Base-by-base conservation (phyloP, 2,113 vertebrate genomes). In the Silurus glanis region DNA sequence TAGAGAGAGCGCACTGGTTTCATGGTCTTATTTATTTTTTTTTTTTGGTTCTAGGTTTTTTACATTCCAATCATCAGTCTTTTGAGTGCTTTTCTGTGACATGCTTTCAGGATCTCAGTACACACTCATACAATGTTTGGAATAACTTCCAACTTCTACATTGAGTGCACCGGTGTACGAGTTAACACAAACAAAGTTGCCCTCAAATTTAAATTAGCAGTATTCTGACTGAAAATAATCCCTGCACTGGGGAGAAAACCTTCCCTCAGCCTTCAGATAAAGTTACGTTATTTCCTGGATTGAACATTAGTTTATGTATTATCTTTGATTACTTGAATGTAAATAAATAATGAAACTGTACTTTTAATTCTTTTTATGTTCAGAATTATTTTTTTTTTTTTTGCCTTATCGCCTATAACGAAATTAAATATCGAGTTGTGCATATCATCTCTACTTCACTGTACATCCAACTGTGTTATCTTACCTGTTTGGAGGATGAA, bases 401-500 rank as follows among this genome's bases (percentile, higher is more conserved):
- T n/a, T n/a, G n/a, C n/a, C n/a, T n/a, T n/a, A n/a, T n/a, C n/a
- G n/a, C n/a, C n/a, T n/a, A n/a, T n/a, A n/a, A n/a, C n/a, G n/a
- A n/a, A 62, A 17, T 19, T 8, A n/a, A 62, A 61, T 56, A 4
- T 45, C 28, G 19, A 80, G 66, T 58, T 53, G 19, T 80, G 49
- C 21, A 80, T 58, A 75, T n/a, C 23, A 14, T 53, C 9, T 2
- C 49, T n/a, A 78, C 25, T 25, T 66, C 61, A 71, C 4, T 59
- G 4, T 64, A 6, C 16, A 64, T 53, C n/a, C 10, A 49, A 25
- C 6, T 19, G 9, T 4, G 9, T 10, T 5, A 4, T 83, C 92
- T 92, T 94, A 96, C 95, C 95, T 55, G 90, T 90, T 88, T 67
- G 86, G 88, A 95, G 76, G 91, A 91, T 87, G 91, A 91, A 94